Evolutionary conservation across 1,140 invertebrate genomes (phyloP), one percentile per base, ranked within the genome.

Genomic region (Spodoptera litura): DNA sequence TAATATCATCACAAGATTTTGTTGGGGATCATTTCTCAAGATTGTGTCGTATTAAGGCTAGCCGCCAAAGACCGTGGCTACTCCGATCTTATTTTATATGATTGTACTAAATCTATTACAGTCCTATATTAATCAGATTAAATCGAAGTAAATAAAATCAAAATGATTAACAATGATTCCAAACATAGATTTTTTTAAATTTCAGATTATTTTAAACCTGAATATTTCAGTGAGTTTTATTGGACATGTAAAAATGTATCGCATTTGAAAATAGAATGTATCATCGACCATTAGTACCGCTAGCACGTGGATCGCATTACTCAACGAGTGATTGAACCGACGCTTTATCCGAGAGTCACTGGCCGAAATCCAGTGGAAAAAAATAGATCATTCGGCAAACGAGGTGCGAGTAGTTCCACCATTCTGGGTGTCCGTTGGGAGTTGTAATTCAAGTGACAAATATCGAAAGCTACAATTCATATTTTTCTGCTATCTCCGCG

Each of bases 381-480:
- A 75, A 93, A 93, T 91, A 90, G 84, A 92, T 93, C 85, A 93
- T 87, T 80, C 77, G 74, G 77, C 84, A 87, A 94, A 92, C 91
- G 92, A 92, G 90, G 91, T 92, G 89, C 84, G 86, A 89, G 81
- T 79, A 82, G 85, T 83, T 79, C 84, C 87, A 82, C 81, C 87
- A 84, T 83, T 88, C 85, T 84, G 83, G 87, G 84, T 81, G 83
- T 88, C 91, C 91, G 87, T 76, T 85, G 93, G 93, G 94, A 89
- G 89, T 89, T 91, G 89, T 94, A 94, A 94, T 90, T 95, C 93
- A 94, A 92, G 91, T 95, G 94, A 95, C 94, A 95, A 95, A 95
- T 95, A 95, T 95, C 94, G 94, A 94, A 94, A 83, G 91, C 91
- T 89, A 93, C 94, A 94, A 90, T 93, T 94, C 93, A 94, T 94